phyloP scores from a whole-genome alignment of 2,113 vertebrate species.

The Phycodurus eques region DNA sequence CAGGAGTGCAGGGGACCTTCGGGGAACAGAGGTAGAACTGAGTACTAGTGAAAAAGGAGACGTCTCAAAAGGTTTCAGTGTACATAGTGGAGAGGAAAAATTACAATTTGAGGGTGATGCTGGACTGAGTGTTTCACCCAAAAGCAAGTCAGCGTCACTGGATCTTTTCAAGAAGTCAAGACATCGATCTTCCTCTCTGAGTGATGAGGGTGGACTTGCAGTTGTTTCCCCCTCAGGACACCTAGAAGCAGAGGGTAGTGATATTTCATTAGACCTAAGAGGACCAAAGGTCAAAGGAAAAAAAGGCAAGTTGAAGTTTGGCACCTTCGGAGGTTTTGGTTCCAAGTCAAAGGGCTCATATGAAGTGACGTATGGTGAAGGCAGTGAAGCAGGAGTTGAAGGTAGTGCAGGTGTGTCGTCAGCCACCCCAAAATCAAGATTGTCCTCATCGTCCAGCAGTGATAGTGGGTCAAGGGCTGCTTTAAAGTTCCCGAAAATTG shows the following conservation, averaged over 20 bases:
- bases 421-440: conserved; percentile 76
- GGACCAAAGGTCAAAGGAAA: conserved; percentile 74
- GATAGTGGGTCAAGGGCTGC: conserved; percentile 82
- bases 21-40: conserved; percentile 63
- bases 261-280: conserved; percentile 73
- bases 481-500: conserved; percentile 75
- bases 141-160: conserved; percentile 79
- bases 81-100: conserved; percentile 74
- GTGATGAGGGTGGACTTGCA: conserved; percentile 78
- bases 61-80: conserved; percentile 74
- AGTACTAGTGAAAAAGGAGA: conserved; percentile 74
- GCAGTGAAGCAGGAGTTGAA: conserved; percentile 65
- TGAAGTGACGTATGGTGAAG: conserved; percentile 85
- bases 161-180: conserved; percentile 84
- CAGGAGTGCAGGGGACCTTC: conserved; percentile 56
- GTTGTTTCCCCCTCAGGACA: conserved; percentile 73
- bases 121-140: conserved; percentile 68
- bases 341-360: conserved; percentile 89
- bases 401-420: conserved; percentile 68
- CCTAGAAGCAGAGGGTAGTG: conserved; percentile 73
- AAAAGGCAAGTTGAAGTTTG: conserved; percentile 85
- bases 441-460: conserved; percentile 85
- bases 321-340: conserved; percentile 91
- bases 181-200: conserved; percentile 83
- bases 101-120: conserved; percentile 57